Evolutionary conservation across 2,113 vertebrate genomes (phyloP).

Genomic region (Thermophis baileyi): DNA sequence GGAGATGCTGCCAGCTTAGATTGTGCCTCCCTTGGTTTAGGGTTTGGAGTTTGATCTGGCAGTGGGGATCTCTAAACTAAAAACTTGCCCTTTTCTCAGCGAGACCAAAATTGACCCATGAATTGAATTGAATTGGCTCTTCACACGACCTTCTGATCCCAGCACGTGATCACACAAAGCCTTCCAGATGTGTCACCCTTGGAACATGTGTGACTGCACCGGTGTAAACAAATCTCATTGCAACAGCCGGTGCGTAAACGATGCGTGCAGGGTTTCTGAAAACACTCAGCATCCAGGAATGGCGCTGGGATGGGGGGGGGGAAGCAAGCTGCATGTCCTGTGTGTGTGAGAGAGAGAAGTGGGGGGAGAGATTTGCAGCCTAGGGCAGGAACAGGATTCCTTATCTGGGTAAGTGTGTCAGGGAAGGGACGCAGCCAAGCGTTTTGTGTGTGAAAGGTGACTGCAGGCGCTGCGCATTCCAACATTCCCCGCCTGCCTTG

Average conservation of each 20-base stretch:
- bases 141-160: background rate
- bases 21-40: background rate
- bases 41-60: background rate
- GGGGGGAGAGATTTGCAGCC: background rate
- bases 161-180: background rate
- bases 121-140: background rate
- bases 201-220: background rate
- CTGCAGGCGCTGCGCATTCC: background rate
- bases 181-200: background rate
- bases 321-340: background rate
- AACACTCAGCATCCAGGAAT: background rate
- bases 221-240: background rate
- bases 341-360: rapidly evolving
- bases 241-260: background rate
- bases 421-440: background rate
- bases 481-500: background rate
- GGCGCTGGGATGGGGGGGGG: background rate
- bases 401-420: constrained; percentile 1
- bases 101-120: background rate
- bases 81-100: background rate
- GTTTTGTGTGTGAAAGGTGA: constrained; percentile 4
- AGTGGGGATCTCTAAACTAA: background rate
- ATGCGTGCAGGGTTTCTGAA: background rate
- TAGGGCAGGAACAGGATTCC: background rate
- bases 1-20: background rate